Conservation (phyloP, 2,113 vertebrate genomes). For the Aphelocoma coerulescens region DNA sequence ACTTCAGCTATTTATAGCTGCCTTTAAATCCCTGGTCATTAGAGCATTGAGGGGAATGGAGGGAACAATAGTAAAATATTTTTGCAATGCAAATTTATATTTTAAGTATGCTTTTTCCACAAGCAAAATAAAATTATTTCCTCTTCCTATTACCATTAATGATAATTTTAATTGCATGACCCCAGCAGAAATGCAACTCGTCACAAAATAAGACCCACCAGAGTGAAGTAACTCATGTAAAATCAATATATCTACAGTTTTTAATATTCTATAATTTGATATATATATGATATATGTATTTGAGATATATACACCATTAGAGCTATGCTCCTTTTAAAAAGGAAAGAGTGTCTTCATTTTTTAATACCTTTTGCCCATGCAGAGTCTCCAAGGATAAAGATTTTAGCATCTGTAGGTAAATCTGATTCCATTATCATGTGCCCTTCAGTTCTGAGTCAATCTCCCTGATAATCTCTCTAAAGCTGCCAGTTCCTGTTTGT, state of each 20-base stretch:
- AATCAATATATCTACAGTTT: neutral
- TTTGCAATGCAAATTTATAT: neutral
- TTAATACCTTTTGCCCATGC: neutral
- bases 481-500: slow-evolving; percentile 11
- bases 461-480: slow-evolving; percentile 38
- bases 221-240: neutral
- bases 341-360: neutral
- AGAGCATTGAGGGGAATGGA: neutral
- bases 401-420: slow-evolving; percentile 41
- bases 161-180: neutral
- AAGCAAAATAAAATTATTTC: neutral
- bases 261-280: neutral
- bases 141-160: neutral
- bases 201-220: neutral
- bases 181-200: neutral
- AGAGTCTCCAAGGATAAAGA: slow-evolving; percentile 29
- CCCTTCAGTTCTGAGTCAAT: slow-evolving; percentile 47
- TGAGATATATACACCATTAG: neutral
- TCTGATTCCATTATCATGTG: slow-evolving; percentile 35
- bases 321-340: neutral
- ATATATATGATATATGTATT: neutral
- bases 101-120: neutral
- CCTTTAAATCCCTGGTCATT: neutral
- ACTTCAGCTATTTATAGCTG: neutral
- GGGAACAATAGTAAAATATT: neutral